Conservation (phyloP, 2,888 invertebrate genomes). For the Gasteruption jaculator region DNA sequence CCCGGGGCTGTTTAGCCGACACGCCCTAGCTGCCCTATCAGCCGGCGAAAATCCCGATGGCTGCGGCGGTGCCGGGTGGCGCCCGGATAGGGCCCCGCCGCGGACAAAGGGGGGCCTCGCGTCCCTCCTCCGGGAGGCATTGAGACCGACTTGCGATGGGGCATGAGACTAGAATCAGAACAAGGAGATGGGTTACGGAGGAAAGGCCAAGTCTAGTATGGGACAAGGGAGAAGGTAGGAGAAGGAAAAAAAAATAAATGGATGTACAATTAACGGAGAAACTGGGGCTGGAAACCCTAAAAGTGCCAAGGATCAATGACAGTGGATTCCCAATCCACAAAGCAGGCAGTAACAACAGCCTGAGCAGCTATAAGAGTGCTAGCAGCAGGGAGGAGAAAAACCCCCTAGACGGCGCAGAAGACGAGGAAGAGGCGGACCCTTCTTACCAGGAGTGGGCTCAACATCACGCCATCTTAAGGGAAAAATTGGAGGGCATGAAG, state of each 20-base stretch:
- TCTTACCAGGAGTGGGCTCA: conserved; percentile 1
- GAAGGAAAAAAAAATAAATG: too few relatives aligned
- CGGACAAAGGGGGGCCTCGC: conserved; percentile 10
- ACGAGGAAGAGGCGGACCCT: conserved; percentile 4
- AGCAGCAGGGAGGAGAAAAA: conserved; percentile 2
- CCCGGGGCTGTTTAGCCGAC: conserved; percentile 11
- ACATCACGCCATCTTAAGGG: conserved; percentile 6
- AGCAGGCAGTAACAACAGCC: too few relatives aligned
- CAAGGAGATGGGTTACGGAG: not conserved
- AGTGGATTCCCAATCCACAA: too few relatives aligned
- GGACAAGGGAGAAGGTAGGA: too few relatives aligned
- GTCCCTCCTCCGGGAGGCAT: too few relatives aligned
- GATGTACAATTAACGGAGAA: not conserved
- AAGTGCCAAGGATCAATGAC: too few relatives aligned
- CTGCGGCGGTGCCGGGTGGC: conserved; percentile 14
- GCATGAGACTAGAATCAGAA: not conserved
- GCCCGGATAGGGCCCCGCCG: conserved; percentile 11
- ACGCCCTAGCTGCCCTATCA: conserved; percentile 14
- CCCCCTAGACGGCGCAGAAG: conserved; percentile 9
- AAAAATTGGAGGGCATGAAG: conserved; percentile 13
- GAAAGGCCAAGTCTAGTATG: conserved; percentile 1
- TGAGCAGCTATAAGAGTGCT: too few relatives aligned
- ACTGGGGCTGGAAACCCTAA: conserved; percentile 8
- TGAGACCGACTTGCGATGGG: too few relatives aligned
- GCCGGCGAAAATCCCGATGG: conserved; percentile 8